A percentile compares a stretch with the other conserved stretches of the same genome.
Conservation (phyloP, 2,797 vertebrate genomes). For the Rhinichthys osculus region DNA sequence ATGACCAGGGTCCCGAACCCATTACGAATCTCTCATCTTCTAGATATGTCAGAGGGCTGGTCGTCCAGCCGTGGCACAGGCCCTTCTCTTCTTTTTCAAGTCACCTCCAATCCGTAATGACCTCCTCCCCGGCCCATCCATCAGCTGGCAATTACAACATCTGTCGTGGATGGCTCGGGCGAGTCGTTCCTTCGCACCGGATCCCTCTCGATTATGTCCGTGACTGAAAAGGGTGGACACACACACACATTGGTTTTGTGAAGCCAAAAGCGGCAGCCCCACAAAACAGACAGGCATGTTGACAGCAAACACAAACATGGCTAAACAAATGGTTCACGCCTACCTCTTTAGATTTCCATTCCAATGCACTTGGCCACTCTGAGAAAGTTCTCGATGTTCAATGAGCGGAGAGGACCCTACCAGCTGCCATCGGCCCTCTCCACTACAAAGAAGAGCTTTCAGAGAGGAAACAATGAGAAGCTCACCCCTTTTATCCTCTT, state of each 20-base stretch:
- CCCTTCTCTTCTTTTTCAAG: conserved; percentile 69
- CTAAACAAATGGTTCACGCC: conserved; percentile 88
- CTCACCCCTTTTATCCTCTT: conserved; percentile 77
- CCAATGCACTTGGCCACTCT: conserved; percentile 83
- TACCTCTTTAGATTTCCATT: conserved; percentile 88
- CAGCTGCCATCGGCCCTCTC: conserved; percentile 83
- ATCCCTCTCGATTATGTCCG: conserved; percentile 75
- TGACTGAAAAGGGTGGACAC: conserved; percentile 58
- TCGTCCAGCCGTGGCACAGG: conserved; percentile 64
- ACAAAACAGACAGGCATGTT: conserved; percentile 85
- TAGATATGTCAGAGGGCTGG: conserved; percentile 69
- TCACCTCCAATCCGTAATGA: conserved; percentile 74
- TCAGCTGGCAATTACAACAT: conserved; percentile 89
- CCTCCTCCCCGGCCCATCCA: conserved; percentile 80
- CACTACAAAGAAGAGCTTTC: conserved; percentile 82
- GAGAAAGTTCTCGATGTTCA: conserved; percentile 82
- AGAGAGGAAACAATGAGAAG: conserved; percentile 79
- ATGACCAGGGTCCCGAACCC: conserved; percentile 44
- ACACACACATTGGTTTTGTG: conserved; percentile 73
- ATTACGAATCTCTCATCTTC: conserved; percentile 69
- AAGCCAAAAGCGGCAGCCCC: conserved; percentile 74
- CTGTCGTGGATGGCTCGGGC: conserved; percentile 78
- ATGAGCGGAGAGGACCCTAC: conserved; percentile 82
- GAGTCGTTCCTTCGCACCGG: conserved; percentile 45
- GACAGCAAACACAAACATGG: conserved; percentile 89